These are phyloP conservation scores for Amphipoea lucens DNA, from an alignment of 2,888 invertebrate species.

Conservation along the genomic window DNA sequence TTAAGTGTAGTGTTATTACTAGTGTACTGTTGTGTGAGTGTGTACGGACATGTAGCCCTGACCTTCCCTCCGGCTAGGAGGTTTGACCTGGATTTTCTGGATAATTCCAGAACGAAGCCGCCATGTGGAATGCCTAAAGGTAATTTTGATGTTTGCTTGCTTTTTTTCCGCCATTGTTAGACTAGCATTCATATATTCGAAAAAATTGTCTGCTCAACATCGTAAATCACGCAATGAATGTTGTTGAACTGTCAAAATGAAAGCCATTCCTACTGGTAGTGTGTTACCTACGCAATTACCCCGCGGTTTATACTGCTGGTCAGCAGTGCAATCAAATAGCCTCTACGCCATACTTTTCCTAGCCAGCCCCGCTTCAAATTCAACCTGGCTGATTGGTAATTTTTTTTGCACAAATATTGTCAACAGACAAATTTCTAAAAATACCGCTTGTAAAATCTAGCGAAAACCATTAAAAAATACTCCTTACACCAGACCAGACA, in stretches of 20 bases:
- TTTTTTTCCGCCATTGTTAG: neutral
- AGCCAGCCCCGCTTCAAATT: neutral
- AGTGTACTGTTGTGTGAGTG: conserved; percentile 74
- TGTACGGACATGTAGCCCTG: conserved; percentile 94
- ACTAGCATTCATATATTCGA: neutral
- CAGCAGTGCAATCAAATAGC: neutral
- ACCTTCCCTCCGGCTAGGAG: conserved; percentile 97
- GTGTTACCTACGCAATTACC: too few relatives aligned
- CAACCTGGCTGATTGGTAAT: neutral
- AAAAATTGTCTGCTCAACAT: neutral
- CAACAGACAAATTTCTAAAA: neutral
- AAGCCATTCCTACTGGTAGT: neutral
- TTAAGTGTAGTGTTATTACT: conserved; percentile 75
- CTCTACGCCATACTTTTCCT: neutral
- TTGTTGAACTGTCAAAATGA: neutral
- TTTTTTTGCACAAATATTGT: neutral
- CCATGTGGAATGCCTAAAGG: conserved; percentile 99
- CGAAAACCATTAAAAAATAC: neutral
- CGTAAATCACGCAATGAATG: neutral
- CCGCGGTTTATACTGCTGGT: neutral
- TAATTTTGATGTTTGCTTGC: conserved; percentile 79
- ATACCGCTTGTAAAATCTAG: neutral
- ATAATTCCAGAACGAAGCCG: conserved; percentile 96
- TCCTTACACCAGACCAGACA: neutral
- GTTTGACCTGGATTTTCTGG: conserved; percentile 97